phyloP scores from a whole-genome alignment of 1,140 invertebrate species.

The Yoshiicerus persimilis region DNA sequence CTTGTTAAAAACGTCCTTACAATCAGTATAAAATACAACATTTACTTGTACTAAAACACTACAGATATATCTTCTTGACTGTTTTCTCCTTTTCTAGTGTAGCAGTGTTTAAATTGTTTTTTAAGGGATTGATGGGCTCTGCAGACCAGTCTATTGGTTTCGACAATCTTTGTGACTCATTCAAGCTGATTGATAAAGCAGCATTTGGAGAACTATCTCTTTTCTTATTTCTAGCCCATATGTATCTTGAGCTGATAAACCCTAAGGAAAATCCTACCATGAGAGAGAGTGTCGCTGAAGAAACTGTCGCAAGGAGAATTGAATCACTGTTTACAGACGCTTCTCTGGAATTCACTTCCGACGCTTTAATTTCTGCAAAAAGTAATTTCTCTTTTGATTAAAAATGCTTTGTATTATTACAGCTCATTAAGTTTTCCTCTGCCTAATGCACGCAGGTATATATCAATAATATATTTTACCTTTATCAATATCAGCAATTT shows the following conservation, averaged over 20 bases:
- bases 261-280: constrained; percentile 45
- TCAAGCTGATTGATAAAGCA: constrained; percentile 34
- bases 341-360: constrained; percentile 39
- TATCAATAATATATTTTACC: not conserved
- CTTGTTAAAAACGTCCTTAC: not conserved
- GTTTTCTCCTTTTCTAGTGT: constrained; percentile 45
- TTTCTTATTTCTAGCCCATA: constrained; percentile 35
- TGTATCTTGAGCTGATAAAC: constrained; percentile 37
- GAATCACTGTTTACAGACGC: constrained; percentile 42
- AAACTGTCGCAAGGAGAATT: constrained; percentile 40
- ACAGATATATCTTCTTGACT: constrained; percentile 49
- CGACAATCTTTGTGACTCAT: constrained; percentile 47
- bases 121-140: constrained; percentile 41
- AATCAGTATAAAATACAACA: not conserved
- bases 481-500: not conserved
- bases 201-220: constrained; percentile 44
- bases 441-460: no score
- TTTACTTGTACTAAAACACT: constrained; percentile 23
- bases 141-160: constrained; percentile 49
- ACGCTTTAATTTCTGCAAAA: constrained; percentile 42
- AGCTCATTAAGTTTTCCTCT: no score
- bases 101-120: constrained; percentile 45
- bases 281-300: constrained; percentile 40
- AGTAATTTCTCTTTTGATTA: not conserved
- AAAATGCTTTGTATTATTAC: not conserved